A percentile compares a stretch with the other conserved stretches of the same genome.
phyloP scores from a whole-genome alignment of 2,888 invertebrate genomes.

The Odontomyia ornata region DNA sequence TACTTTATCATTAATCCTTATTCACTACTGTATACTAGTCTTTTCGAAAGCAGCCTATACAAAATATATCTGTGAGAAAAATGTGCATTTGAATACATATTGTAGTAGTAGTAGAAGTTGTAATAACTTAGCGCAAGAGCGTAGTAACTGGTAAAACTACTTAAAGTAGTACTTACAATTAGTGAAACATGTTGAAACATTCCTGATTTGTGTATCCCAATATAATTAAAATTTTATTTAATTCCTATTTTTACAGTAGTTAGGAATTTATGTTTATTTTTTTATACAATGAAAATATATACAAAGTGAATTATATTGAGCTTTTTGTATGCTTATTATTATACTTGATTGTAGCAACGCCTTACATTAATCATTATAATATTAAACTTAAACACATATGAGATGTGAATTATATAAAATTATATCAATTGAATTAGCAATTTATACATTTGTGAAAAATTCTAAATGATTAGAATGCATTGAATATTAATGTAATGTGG shows the following conservation, averaged over 20 bases:
- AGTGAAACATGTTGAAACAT: slow-evolving; percentile 1
- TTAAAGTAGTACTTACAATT: slow-evolving; percentile 32
- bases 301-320: slow-evolving; percentile 11
- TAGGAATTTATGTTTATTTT: slow-evolving; percentile 22
- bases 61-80: slow-evolving; percentile 40
- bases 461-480: background rate
- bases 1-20: background rate
- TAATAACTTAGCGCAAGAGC: background rate
- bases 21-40: slow-evolving; percentile 37
- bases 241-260: slow-evolving; percentile 5
- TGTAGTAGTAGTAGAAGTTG: background rate
- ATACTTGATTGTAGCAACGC: slow-evolving; percentile 11
- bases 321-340: slow-evolving; percentile 18
- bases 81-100: slow-evolving; percentile 38
- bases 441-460: background rate
- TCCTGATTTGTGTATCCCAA: slow-evolving; percentile 17
- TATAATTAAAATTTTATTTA: slow-evolving; percentile 8
- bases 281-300: background rate
- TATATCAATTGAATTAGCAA: background rate
- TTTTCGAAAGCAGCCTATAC: slow-evolving; percentile 33
- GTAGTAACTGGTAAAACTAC: slow-evolving; percentile 11
- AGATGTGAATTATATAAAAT: slow-evolving; percentile 7
- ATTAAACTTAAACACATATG: background rate
- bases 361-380: slow-evolving; percentile 2
- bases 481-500: background rate